Conservation (phyloP, 2,797 vertebrate species). For the Pogonophryne albipinna region DNA sequence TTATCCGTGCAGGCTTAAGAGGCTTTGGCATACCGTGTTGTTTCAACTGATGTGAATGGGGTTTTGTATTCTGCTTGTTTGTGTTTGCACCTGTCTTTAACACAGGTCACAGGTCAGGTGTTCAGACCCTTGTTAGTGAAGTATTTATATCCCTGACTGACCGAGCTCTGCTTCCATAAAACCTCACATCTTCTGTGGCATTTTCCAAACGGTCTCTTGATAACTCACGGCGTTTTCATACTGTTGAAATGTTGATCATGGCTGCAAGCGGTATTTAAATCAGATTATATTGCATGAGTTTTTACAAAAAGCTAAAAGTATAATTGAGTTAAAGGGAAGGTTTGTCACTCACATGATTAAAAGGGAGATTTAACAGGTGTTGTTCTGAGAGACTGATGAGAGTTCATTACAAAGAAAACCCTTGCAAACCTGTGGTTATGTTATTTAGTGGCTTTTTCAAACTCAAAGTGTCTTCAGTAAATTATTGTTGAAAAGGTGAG, state of each 20-base stretch:
- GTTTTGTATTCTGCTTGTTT: constrained; percentile 66
- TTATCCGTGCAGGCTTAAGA: constrained; percentile 38
- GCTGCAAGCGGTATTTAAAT: constrained; percentile 62
- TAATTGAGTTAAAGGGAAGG: constrained; percentile 74
- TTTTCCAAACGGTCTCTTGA: constrained; percentile 45
- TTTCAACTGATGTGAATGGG: constrained; percentile 65
- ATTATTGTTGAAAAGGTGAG: constrained; percentile 9
- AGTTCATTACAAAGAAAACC: constrained; percentile 19
- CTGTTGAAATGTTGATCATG: constrained; percentile 55
- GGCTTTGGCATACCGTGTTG: constrained; percentile 37
- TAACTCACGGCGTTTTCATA: constrained; percentile 48
- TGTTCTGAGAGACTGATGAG: constrained; percentile 31
- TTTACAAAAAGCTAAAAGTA: constrained; percentile 35
- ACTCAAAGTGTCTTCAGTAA: constrained; percentile 24
- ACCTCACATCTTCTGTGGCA: constrained; percentile 51
- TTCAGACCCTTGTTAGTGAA: constrained; percentile 59
- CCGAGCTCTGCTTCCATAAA: constrained; percentile 55
- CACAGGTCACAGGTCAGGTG: constrained; percentile 56
- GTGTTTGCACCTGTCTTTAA: constrained; percentile 65
- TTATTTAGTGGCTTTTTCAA: constrained; percentile 28
- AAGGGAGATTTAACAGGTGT: constrained; percentile 69
- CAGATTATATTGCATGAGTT: constrained; percentile 62
- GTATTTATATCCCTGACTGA: constrained; percentile 69
- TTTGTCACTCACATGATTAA: constrained; percentile 42
- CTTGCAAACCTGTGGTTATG: constrained; percentile 8